Evolutionary conservation across 2,888 invertebrate genomes (phyloP).

Genomic region (Metallyticus violacea): DNA sequence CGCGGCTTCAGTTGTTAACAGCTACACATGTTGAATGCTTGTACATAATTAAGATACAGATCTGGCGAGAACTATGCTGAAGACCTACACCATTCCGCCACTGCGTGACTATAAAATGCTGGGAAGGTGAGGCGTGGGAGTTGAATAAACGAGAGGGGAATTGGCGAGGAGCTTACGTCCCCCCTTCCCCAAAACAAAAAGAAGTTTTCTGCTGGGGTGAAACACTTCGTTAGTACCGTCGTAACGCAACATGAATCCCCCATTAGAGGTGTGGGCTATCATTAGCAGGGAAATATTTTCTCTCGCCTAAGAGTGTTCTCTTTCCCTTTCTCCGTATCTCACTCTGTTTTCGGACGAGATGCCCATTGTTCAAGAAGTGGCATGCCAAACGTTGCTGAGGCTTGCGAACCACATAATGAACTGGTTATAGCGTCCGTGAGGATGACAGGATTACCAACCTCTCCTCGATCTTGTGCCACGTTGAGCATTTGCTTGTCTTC

Average conservation of each 20-base stretch:
- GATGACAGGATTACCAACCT: too few relatives aligned
- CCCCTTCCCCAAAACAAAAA: neutral
- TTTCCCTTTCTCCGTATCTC: neutral
- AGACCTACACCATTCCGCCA: neutral
- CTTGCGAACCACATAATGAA: neutral
- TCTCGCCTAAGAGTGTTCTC: too few relatives aligned
- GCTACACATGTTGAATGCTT: too few relatives aligned
- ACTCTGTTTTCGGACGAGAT: too few relatives aligned
- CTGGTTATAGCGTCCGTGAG: neutral
- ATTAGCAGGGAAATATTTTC: constrained; percentile 13
- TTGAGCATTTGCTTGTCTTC: too few relatives aligned
- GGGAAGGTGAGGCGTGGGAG: neutral
- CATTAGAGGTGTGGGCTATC: constrained; percentile 22
- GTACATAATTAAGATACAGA: too few relatives aligned
- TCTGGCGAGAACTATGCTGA: too few relatives aligned
- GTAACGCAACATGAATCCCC: constrained; percentile 29
- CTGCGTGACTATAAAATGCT: neutral
- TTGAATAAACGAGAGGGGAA: neutral
- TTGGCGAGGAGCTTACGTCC: neutral
- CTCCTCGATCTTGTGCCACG: neutral
- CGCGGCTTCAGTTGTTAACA: too few relatives aligned
- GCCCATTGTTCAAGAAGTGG: neutral
- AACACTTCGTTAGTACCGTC: constrained; percentile 14
- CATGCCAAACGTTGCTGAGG: neutral
- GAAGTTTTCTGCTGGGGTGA: neutral